A percentile compares a stretch with the other conserved stretches of the same genome.
These are phyloP conservation scores for Latrodectus geometricus DNA, from an alignment of 1,140 invertebrate genomes.

Conservation along the genomic window DNA sequence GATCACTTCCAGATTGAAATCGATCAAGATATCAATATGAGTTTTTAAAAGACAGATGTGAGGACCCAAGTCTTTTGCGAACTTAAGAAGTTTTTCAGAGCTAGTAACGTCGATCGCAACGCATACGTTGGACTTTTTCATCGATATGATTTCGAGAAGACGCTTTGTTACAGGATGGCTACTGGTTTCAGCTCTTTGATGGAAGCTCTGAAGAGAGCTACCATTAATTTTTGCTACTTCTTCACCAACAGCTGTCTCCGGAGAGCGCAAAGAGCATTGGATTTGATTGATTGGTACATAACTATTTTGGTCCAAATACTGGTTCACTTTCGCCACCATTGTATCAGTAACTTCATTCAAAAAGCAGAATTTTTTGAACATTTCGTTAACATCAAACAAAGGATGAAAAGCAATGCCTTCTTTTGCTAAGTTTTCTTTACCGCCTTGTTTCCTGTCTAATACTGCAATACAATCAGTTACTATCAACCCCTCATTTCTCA, in stretches of 20 bases:
- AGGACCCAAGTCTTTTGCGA: slow-evolving; percentile 81
- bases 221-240: background rate
- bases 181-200: slow-evolving; percentile 42
- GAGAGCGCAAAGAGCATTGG: background rate
- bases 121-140: slow-evolving; percentile 90
- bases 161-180: slow-evolving; percentile 74
- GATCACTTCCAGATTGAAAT: slow-evolving; percentile 79
- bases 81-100: slow-evolving; percentile 77
- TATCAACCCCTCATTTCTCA: slow-evolving; percentile 79
- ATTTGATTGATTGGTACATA: background rate
- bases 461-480: slow-evolving; percentile 87
- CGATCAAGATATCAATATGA: slow-evolving; percentile 88
- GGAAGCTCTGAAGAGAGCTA: slow-evolving; percentile 6
- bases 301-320: slow-evolving; percentile 3
- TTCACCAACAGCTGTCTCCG: too few species aligned
- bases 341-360: background rate
- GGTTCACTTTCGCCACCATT: background rate
- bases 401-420: slow-evolving; percentile 79
- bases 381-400: slow-evolving; percentile 31
- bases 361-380: slow-evolving; percentile 4
- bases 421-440: slow-evolving; percentile 77
- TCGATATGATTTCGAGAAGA: slow-evolving; percentile 82
- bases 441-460: slow-evolving; percentile 94
- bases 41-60: slow-evolving; percentile 90
- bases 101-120: slow-evolving; percentile 82